A percentile compares a stretch with the other conserved stretches of the same genome.
Conservation (phyloP, 2,888 invertebrate species). For the Meiosimyza platycephala region DNA sequence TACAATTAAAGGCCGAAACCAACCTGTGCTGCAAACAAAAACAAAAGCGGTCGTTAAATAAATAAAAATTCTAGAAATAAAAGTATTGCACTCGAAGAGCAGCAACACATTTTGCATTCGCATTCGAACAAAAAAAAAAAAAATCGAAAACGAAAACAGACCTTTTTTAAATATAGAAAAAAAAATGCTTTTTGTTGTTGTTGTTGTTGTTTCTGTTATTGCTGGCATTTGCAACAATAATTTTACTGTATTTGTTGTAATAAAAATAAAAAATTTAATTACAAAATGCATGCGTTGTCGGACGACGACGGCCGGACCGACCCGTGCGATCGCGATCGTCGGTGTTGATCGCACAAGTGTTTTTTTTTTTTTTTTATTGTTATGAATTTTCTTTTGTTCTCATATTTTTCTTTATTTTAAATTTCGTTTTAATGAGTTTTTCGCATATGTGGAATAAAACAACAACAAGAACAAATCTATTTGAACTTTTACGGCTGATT, state of each 20-base stretch:
- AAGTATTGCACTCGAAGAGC: slow-evolving; percentile 10
- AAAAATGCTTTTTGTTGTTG: slow-evolving; percentile 6
- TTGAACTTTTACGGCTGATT: slow-evolving; percentile 13
- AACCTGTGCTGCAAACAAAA: slow-evolving; percentile 7
- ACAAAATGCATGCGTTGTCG: slow-evolving; percentile 12
- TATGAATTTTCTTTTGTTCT: slow-evolving; percentile 8
- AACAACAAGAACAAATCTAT: neutral
- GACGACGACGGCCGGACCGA: no score
- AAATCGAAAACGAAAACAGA: neutral
- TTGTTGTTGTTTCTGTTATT: slow-evolving; percentile 11
- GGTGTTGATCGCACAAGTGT: slow-evolving; percentile 28
- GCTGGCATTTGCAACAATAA: no score
- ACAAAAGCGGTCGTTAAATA: neutral
- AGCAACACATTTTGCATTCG: no score
- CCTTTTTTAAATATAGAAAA: neutral
- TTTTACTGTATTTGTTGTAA: slow-evolving; percentile 6
- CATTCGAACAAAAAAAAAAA: no score
- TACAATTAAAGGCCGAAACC: no score
- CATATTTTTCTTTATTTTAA: neutral
- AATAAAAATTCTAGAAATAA: neutral
- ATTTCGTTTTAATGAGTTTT: neutral
- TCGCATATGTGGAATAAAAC: neutral
- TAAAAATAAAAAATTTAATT: slow-evolving; percentile 1
- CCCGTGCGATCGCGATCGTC: neutral
- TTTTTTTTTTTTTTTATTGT: slow-evolving; percentile 36